Percentiles rank a stretch among this genome's conserved stretches.
Conservation (phyloP, 2,888 invertebrate species). For the Antitype chi region DNA sequence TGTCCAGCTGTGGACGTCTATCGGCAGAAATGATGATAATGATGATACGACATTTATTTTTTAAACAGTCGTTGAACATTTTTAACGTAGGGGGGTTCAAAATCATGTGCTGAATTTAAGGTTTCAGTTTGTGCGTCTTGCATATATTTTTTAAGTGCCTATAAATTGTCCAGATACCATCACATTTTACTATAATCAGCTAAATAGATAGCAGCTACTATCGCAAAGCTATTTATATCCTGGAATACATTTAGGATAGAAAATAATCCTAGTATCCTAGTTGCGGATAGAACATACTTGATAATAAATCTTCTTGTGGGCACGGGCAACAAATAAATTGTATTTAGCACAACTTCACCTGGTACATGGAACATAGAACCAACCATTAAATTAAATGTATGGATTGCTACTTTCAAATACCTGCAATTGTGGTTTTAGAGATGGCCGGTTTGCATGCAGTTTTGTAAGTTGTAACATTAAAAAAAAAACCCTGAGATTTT, state of each 20-base stretch:
- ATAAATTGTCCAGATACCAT: neutral
- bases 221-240: slow-evolving; percentile 23
- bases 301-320: slow-evolving; percentile 43
- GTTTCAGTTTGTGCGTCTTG: no score
- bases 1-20: no score
- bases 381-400: slow-evolving; percentile 39
- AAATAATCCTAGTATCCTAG: slow-evolving; percentile 40
- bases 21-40: no score
- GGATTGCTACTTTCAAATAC: slow-evolving; percentile 1
- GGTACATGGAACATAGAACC: slow-evolving; percentile 7
- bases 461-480: no score
- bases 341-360: slow-evolving; percentile 47
- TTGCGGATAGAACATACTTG: slow-evolving; percentile 29
- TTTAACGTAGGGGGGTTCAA: no score
- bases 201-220: neutral
- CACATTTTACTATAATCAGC: neutral
- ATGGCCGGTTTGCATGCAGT: neutral
- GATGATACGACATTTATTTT: no score
- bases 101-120: no score
- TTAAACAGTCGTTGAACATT: no score
- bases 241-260: slow-evolving; percentile 26
- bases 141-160: neutral
- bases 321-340: slow-evolving; percentile 51
- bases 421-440: neutral
- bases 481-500: no score